Conservation (phyloP, 2,113 vertebrate species). For the Trematocara unimaculatum region DNA sequence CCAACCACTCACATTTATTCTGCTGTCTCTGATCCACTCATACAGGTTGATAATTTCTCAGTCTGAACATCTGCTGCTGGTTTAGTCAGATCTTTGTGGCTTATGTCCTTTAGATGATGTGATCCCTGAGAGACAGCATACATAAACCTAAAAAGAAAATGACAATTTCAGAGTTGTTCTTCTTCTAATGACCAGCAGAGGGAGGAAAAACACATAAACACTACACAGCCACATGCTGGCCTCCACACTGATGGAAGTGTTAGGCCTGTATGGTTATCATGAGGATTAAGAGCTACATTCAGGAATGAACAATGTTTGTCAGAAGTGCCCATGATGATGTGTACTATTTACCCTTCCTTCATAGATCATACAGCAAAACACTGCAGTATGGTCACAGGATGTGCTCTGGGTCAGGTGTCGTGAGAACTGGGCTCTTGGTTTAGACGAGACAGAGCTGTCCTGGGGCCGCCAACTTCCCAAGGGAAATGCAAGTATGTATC, state of each 20-base stretch:
- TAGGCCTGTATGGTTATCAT: not conserved
- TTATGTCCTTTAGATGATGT: not conserved
- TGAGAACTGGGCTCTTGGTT: constrained; percentile 37
- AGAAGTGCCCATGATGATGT: not conserved
- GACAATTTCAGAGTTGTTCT: not conserved
- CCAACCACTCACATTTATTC: not conserved
- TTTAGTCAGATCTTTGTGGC: not conserved
- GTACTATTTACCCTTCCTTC: not conserved
- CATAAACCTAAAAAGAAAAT: not conserved
- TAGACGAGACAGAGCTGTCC: constrained; percentile 38
- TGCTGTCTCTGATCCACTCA: not conserved
- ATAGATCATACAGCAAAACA: not conserved
- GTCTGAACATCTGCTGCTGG: not conserved
- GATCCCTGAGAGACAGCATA: not conserved
- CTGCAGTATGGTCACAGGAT: constrained; percentile 35
- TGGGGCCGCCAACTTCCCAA: not conserved
- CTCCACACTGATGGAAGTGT: not conserved
- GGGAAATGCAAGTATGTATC: constrained; percentile 36
- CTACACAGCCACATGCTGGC: no score
- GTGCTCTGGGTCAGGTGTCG: constrained; percentile 40
- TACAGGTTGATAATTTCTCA: not conserved
- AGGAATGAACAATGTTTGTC: not conserved
- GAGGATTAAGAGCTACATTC: not conserved
- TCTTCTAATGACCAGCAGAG: constrained; percentile 24
- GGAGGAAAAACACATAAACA: not conserved